Evolutionary conservation across 2,113 vertebrate genomes (phyloP).

Genomic region (Phainopepla nitens): DNA sequence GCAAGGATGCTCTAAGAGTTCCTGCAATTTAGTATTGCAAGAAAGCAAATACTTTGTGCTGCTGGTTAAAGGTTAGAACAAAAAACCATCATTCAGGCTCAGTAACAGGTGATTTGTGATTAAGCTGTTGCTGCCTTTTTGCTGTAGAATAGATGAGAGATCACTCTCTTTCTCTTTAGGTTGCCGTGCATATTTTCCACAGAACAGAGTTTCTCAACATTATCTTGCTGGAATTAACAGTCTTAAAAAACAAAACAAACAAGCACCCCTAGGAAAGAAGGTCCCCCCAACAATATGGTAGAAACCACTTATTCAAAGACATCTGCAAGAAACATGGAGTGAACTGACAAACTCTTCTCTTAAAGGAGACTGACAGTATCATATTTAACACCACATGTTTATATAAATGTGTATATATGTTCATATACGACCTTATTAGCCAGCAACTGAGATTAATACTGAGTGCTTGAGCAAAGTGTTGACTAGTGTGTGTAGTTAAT

Average conservation of each 20-base stretch:
- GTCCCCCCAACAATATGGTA: not conserved
- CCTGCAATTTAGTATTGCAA: not conserved
- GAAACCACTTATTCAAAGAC: not conserved
- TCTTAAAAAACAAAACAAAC: not conserved
- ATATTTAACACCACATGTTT: constrained; percentile 12
- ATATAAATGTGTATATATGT: not conserved
- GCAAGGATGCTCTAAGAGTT: not conserved
- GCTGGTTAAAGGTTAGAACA: not conserved
- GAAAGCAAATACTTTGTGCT: not conserved
- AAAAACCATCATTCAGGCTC: not conserved
- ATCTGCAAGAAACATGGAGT: constrained; percentile 27
- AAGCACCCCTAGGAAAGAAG: not conserved
- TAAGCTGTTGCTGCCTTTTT: not conserved
- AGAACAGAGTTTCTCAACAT: not conserved
- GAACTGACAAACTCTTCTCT: not conserved
- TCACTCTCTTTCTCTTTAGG: not conserved
- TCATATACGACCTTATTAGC: not conserved
- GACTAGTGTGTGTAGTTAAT: constrained; percentile 46
- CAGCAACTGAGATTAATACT: not conserved
- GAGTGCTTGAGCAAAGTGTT: not conserved
- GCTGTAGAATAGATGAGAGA: not conserved
- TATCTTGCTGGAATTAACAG: not conserved
- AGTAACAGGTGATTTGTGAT: not conserved
- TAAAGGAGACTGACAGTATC: not conserved
- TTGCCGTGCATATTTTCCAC: not conserved